These are phyloP conservation scores for Sebastes diploproa DNA, from an alignment of 2,797 vertebrate genomes.

Conservation along the genomic window DNA sequence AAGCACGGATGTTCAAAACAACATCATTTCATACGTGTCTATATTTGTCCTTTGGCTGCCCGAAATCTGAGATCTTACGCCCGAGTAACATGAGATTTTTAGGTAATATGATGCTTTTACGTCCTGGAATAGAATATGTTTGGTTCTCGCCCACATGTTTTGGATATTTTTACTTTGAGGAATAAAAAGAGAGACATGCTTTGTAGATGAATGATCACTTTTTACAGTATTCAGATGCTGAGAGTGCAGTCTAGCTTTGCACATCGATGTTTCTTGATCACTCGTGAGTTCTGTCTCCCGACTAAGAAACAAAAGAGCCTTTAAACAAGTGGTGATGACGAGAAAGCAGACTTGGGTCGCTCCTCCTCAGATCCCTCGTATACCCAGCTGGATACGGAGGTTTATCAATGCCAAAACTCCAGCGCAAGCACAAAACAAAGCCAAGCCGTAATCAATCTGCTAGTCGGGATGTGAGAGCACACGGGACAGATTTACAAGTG, in stretches of 20 bases:
- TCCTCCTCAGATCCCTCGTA: conserved; percentile 16
- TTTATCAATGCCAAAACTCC: conserved; percentile 45
- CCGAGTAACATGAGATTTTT: not conserved
- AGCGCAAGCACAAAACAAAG: conserved; percentile 35
- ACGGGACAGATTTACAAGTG: conserved; percentile 8
- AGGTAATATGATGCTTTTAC: not conserved
- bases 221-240: too few relatives aligned
- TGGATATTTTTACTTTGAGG: not conserved
- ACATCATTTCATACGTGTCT: not conserved
- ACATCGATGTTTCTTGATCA: conserved; percentile 29
- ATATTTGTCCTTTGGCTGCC: not conserved
- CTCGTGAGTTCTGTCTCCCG: conserved; percentile 13
- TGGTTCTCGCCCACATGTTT: not conserved
- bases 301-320: conserved; percentile 15
- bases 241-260: not conserved
- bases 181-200: not conserved
- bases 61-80: not conserved
- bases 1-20: not conserved
- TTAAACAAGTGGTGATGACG: conserved; percentile 28
- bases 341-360: conserved; percentile 34
- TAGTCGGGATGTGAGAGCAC: conserved; percentile 6
- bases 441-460: conserved; percentile 16
- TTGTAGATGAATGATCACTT: not conserved
- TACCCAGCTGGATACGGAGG: conserved; percentile 13
- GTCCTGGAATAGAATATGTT: not conserved